phyloP scores from a whole-genome alignment of 2,113 vertebrate genomes.

The Microtus oregoni region DNA sequence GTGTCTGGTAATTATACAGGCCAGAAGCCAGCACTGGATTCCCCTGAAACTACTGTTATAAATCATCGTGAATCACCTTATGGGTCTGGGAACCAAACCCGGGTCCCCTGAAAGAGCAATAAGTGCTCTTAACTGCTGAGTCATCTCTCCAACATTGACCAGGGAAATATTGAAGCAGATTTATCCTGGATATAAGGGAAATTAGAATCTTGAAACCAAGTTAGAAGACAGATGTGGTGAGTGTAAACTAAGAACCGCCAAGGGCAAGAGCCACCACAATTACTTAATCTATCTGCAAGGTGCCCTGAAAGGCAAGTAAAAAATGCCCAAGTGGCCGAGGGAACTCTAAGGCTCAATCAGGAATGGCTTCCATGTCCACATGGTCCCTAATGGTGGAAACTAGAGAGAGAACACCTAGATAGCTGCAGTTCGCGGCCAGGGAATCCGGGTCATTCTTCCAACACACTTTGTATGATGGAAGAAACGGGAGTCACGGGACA shows the following conservation, averaged over 20 bases:
- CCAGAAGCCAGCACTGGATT: background rate
- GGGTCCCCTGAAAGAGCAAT: background rate
- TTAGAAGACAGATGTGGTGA: background rate
- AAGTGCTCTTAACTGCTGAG: background rate
- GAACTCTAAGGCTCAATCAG: background rate
- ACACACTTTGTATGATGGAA: conserved; percentile 53
- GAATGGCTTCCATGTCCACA: conserved; percentile 12
- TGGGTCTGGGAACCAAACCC: background rate
- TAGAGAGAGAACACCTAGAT: background rate
- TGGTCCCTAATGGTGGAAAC: background rate
- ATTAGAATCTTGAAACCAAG: background rate
- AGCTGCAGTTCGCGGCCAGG: background rate
- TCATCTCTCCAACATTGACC: background rate
- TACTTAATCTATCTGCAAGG: background rate
- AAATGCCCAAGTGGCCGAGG: background rate
- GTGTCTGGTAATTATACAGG: background rate
- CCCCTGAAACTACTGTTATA: no score
- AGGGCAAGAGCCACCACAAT: background rate
- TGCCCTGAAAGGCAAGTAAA: background rate
- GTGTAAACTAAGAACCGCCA: background rate
- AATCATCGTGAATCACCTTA: background rate
- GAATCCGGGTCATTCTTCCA: conserved; percentile 13
- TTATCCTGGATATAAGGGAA: background rate
- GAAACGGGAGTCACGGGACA: background rate
- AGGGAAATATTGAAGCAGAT: background rate